These are phyloP conservation scores for Propsilocerus akamusi DNA, from an alignment of 1,140 invertebrate genomes.

Conservation along the genomic window DNA sequence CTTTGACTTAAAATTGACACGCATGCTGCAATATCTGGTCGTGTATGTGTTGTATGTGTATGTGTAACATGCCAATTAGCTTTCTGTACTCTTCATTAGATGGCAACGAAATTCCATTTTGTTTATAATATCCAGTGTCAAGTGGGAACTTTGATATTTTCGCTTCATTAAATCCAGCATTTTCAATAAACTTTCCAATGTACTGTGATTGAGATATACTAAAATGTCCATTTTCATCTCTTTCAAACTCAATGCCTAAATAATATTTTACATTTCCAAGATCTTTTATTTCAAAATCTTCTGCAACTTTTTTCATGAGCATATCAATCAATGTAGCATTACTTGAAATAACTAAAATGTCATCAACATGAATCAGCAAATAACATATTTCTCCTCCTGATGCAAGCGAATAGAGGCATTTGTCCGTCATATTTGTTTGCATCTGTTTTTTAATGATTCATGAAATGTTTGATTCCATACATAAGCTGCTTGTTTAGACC, in stretches of 20 bases:
- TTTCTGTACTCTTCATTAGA: conserved; percentile 13
- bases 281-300: conserved; percentile 15
- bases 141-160: neutral
- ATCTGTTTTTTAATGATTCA: too few species aligned
- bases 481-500: conserved; percentile 23
- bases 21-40: conserved; percentile 25
- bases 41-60: conserved; percentile 14
- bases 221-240: neutral
- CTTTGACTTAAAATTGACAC: conserved; percentile 16
- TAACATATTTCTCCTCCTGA: too few species aligned
- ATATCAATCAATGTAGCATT: too few species aligned
- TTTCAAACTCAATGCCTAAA: conserved; percentile 14
- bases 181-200: neutral
- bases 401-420: too few species aligned
- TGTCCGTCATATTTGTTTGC: too few species aligned
- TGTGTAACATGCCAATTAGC: conserved; percentile 21
- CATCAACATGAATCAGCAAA: too few species aligned
- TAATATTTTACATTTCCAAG: conserved; percentile 12
- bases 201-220: neutral
- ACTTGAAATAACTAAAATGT: too few species aligned
- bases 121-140: neutral
- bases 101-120: neutral
- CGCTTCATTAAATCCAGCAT: neutral
- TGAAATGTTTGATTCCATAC: conserved; percentile 20
- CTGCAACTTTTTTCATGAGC: too few species aligned